These are phyloP conservation scores for Catocala sponsa DNA, from an alignment of 2,888 invertebrate species.

Conservation along the genomic window DNA sequence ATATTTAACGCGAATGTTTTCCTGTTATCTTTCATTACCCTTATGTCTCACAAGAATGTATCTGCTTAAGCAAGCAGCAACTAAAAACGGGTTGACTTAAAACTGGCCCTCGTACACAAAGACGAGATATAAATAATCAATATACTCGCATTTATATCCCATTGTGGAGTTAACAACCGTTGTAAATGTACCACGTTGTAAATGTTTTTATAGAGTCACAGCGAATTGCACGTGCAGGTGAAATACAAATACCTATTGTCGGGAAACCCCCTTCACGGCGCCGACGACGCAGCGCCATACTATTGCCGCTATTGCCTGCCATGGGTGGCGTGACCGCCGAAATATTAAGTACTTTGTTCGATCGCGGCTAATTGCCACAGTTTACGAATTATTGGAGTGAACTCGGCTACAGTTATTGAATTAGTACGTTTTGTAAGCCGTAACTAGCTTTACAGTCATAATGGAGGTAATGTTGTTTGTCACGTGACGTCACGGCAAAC, in stretches of 20 bases:
- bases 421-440: constrained; percentile 8
- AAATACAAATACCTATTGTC: constrained; percentile 60
- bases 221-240: constrained; percentile 66
- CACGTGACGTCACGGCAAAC: neutral
- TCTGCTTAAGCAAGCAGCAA: neutral
- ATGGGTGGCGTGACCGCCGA: constrained; percentile 70
- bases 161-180: constrained; percentile 40
- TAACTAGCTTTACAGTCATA: constrained; percentile 13
- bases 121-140: constrained; percentile 28
- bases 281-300: constrained; percentile 34
- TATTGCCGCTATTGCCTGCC: constrained; percentile 24
- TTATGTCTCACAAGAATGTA: neutral
- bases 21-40: neutral
- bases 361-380: constrained; percentile 61
- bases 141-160: constrained; percentile 45
- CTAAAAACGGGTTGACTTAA: neutral
- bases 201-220: constrained; percentile 55
- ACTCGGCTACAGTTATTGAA: constrained; percentile 22
- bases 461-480: constrained; percentile 2
- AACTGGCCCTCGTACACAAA: neutral
- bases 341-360: constrained; percentile 60
- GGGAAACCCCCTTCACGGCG: constrained; percentile 65
- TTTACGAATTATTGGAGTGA: constrained; percentile 48
- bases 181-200: constrained; percentile 39
- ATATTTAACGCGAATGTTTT: neutral